These are phyloP conservation scores for Heterotis niloticus DNA, from an alignment of 2,113 vertebrate genomes.

Conservation along the genomic window DNA sequence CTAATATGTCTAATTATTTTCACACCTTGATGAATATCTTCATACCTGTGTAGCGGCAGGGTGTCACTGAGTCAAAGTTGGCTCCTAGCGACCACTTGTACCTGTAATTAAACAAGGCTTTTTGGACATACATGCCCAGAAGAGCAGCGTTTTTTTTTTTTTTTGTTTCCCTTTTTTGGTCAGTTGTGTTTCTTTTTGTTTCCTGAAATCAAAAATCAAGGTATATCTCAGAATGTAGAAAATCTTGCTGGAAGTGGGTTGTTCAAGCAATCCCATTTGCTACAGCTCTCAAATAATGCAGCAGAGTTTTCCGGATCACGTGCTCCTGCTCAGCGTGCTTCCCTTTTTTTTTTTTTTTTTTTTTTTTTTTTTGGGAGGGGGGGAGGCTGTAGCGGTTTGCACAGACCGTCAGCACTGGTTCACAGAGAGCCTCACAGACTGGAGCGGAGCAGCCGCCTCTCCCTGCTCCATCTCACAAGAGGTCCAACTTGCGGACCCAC, in stretches of 20 bases:
- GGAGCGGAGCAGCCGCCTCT: background rate
- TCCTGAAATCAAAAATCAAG: background rate
- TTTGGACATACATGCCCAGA: no score
- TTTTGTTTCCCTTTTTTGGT: no score
- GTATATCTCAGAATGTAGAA: background rate
- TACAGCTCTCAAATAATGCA: slow-evolving; percentile 20
- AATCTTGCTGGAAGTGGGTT: background rate
- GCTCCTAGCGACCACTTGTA: no score
- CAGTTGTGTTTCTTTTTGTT: no score
- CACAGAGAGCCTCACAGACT: slow-evolving; percentile 4
- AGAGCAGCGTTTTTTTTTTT: no score
- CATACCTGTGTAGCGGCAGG: no score
- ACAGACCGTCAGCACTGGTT: background rate
- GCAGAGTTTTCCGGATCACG: slow-evolving; percentile 15
- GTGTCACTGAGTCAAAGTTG: no score
- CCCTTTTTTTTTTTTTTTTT: no score
- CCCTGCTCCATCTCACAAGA: background rate
- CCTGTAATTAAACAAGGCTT: no score
- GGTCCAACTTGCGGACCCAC: background rate
- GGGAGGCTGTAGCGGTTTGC: background rate
- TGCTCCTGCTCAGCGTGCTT: slow-evolving; percentile 5
- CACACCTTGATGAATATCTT: no score
- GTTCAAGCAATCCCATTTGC: background rate
- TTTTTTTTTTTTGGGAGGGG: background rate
- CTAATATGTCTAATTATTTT: no score